Conservation (phyloP, 2,797 vertebrate species). For the Florisuga fusca region DNA sequence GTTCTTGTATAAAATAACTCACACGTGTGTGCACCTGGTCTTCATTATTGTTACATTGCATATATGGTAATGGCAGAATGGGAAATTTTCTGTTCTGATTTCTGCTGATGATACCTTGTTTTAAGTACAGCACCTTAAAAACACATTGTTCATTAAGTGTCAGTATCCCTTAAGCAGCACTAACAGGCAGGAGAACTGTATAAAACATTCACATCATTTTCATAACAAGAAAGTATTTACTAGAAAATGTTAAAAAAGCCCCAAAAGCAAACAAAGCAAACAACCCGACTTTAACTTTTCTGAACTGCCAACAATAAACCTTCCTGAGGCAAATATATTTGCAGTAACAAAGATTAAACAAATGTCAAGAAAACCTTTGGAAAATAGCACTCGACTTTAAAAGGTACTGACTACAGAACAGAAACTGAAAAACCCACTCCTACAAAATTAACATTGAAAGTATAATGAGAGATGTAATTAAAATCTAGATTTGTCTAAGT, state of each 20-base stretch:
- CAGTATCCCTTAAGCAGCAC: constrained; percentile 20
- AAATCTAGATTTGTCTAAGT: background rate
- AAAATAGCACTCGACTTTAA: background rate
- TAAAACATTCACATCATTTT: background rate
- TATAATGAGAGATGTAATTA: background rate
- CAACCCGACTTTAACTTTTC: background rate
- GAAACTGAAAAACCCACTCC: background rate
- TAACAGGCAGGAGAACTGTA: background rate
- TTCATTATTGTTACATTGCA: constrained; percentile 66
- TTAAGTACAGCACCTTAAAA: background rate
- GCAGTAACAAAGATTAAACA: background rate
- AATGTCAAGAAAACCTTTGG: background rate
- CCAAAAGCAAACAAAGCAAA: background rate
- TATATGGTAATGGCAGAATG: constrained; percentile 46
- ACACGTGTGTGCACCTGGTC: constrained; percentile 68
- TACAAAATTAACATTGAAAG: background rate
- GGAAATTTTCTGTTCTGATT: constrained; percentile 28
- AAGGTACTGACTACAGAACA: background rate
- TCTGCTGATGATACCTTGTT: constrained; percentile 56
- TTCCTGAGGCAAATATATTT: background rate
- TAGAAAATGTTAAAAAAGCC: background rate
- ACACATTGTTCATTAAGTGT: constrained; percentile 3
- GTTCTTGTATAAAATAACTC: constrained; percentile 75
- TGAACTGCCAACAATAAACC: background rate
- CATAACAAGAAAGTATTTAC: background rate